Percentiles rank a stretch among this genome's conserved stretches.
phyloP scores from a whole-genome alignment of 2,113 vertebrate species.

The Oceanites oceanicus region DNA sequence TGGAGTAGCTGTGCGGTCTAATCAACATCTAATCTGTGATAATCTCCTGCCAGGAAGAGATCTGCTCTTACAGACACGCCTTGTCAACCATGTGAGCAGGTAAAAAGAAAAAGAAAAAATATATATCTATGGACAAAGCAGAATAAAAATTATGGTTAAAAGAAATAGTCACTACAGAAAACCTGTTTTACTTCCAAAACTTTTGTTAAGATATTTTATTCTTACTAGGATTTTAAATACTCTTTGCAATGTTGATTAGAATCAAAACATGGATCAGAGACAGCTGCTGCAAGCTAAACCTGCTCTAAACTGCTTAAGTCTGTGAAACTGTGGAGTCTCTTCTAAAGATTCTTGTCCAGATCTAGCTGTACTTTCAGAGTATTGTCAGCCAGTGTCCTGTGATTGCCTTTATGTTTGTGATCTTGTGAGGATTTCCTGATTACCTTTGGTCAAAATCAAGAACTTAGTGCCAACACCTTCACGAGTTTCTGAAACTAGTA shows the following conservation, averaged over 20 bases:
- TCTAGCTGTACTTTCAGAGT: neutral
- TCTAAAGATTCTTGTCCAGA: neutral
- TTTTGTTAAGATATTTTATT: neutral
- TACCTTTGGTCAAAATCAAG: neutral
- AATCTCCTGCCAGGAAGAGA: conserved; percentile 94
- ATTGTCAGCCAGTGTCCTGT: neutral
- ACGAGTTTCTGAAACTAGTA: neutral
- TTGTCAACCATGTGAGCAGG: conserved; percentile 95
- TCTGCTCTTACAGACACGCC: conserved; percentile 89
- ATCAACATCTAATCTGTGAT: conserved; percentile 96
- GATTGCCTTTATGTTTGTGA: neutral
- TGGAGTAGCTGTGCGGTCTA: conserved; percentile 92
- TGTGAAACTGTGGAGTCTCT: neutral
- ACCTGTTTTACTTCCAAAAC: neutral
- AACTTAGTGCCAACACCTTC: neutral
- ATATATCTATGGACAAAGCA: neutral
- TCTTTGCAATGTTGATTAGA: neutral
- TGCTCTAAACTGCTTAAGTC: neutral
- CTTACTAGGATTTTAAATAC: neutral
- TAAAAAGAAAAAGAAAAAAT: conserved; percentile 48
- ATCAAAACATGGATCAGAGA: neutral
- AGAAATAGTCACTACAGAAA: neutral
- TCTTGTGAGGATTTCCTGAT: neutral
- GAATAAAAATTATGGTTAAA: neutral
- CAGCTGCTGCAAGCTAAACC: neutral